Evolutionary conservation across 2,888 invertebrate species (phyloP).

Genomic region (Clanis bilineata): DNA sequence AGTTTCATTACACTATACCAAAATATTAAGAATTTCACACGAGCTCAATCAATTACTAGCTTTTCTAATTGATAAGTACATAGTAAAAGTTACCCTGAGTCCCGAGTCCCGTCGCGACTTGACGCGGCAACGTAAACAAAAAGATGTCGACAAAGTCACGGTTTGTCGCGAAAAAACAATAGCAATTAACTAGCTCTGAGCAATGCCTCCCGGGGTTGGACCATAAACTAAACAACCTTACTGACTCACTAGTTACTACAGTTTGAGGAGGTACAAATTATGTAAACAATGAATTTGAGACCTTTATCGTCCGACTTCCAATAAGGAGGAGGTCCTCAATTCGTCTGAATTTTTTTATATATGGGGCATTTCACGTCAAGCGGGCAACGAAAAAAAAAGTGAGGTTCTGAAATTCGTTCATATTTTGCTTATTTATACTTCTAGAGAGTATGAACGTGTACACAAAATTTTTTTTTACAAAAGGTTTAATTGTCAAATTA

Average conservation of each 20-base stretch:
- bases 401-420: no score
- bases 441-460: no score
- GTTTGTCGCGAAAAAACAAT: slow-evolving; percentile 41
- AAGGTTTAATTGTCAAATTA: no score
- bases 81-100: slow-evolving; percentile 41
- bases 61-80: background rate
- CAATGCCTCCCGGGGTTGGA: background rate
- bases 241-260: background rate
- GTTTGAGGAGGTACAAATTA: background rate
- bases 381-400: no score
- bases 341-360: no score
- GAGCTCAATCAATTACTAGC: background rate
- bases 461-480: no score
- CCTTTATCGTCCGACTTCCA: no score
- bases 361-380: no score
- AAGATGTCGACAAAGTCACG: slow-evolving; percentile 40
- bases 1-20: background rate
- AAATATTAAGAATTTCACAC: background rate
- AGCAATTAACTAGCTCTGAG: slow-evolving; percentile 40
- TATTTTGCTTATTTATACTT: no score
- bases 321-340: no score
- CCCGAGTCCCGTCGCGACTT: no score
- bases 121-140: slow-evolving; percentile 33
- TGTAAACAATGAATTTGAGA: background rate
- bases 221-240: background rate